Percentiles rank a stretch among this genome's conserved stretches.
Evolutionary conservation across 2,113 vertebrate species (phyloP).

Genomic region (Neomonachus schauinslandi): DNA sequence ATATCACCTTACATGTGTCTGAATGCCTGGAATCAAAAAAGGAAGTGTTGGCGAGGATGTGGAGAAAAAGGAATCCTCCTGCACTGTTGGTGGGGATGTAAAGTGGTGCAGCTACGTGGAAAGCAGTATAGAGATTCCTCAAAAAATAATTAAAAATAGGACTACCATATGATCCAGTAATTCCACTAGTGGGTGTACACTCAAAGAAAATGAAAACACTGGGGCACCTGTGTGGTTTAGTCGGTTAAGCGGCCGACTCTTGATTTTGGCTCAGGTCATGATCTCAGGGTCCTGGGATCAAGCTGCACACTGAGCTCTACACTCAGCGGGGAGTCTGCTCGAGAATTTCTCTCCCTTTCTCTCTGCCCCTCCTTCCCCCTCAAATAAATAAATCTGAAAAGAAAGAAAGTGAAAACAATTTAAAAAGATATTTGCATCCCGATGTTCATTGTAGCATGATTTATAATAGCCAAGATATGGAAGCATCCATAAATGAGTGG

Average conservation of each 20-base stretch:
- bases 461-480: background rate
- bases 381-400: background rate
- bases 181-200: background rate
- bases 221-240: background rate
- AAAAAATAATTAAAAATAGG: background rate
- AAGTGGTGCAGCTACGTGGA: background rate
- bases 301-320: background rate
- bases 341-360: background rate
- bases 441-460: background rate
- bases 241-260: background rate
- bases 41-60: background rate
- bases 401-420: background rate
- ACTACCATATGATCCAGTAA: background rate
- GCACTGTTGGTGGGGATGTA: background rate
- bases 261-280: background rate
- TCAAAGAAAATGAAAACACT: background rate
- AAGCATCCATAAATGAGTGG: background rate
- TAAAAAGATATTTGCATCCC: background rate
- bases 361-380: background rate
- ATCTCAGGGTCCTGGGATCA: background rate
- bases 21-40: background rate
- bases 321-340: background rate
- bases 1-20: background rate
- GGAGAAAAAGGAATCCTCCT: background rate
- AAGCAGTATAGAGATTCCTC: background rate